phyloP scores from a whole-genome alignment of 2,113 vertebrate species.

The Butorides virescens region DNA sequence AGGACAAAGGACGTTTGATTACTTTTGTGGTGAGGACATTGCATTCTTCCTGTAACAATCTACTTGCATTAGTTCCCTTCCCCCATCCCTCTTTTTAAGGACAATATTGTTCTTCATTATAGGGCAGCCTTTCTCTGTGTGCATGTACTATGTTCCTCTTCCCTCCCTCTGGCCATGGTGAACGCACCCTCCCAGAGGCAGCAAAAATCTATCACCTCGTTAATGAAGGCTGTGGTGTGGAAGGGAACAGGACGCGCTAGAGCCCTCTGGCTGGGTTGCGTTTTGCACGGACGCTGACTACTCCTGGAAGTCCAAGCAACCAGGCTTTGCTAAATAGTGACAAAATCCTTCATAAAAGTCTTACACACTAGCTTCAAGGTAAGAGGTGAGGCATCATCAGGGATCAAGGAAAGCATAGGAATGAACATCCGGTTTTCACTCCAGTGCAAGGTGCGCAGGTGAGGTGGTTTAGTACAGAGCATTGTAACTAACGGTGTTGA shows the following conservation, averaged over 20 bases:
- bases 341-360: background rate
- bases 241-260: background rate
- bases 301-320: background rate
- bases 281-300: accelerated
- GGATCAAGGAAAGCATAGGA: background rate
- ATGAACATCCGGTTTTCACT: background rate
- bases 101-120: background rate
- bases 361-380: background rate
- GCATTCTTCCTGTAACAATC: background rate
- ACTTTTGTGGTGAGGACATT: background rate
- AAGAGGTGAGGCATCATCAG: background rate
- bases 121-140: background rate
- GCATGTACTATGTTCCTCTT: background rate
- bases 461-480: background rate
- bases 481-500: background rate
- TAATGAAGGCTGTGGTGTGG: background rate
- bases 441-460: background rate
- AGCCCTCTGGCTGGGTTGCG: background rate
- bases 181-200: background rate
- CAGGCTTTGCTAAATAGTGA: background rate
- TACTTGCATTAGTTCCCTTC: background rate
- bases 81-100: background rate
- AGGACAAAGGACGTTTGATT: background rate
- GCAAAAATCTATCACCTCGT: background rate
- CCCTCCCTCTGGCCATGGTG: background rate